A percentile compares a stretch with the other conserved stretches of the same genome.
These are phyloP conservation scores for Venusia cambrica DNA, from an alignment of 2,888 invertebrate species.

Conservation along the genomic window DNA sequence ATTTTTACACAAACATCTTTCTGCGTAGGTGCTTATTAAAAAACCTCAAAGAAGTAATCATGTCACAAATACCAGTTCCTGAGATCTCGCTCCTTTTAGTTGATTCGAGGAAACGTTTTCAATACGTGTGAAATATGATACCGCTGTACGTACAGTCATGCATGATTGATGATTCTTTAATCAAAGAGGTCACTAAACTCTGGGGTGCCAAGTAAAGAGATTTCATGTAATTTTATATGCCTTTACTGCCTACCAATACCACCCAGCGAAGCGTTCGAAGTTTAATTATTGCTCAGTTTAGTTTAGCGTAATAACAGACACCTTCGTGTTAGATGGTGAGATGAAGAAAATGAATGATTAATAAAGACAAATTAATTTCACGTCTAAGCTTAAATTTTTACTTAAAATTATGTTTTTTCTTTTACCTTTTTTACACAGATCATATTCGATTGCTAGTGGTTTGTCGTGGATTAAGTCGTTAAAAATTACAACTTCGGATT, in stretches of 20 bases:
- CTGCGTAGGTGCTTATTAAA: slow-evolving; percentile 3
- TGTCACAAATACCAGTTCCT: slow-evolving; percentile 24
- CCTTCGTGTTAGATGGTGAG: no score
- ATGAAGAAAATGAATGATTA: no score
- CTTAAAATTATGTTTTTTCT: no score
- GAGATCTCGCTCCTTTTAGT: slow-evolving; percentile 35
- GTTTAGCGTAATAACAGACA: no score
- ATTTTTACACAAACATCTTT: no score
- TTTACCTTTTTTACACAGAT: no score
- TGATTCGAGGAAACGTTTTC: slow-evolving; percentile 42
- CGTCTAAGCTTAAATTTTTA: no score
- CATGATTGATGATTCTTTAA: slow-evolving; percentile 76
- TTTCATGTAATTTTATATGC: no score
- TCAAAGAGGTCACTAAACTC: slow-evolving; percentile 65
- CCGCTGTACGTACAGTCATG: slow-evolving; percentile 52
- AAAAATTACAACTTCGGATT: slow-evolving; percentile 22
- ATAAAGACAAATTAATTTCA: no score
- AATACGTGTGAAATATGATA: slow-evolving; percentile 64
- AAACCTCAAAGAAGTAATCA: slow-evolving; percentile 22
- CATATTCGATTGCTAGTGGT: not conserved
- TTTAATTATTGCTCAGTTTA: no score
- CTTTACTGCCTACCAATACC: no score
- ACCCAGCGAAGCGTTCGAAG: no score
- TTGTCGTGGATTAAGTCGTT: not conserved
- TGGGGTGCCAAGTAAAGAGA: slow-evolving; percentile 46